Evolutionary conservation across 2,888 invertebrate genomes (phyloP).

Genomic region (Nezara viridula): DNA sequence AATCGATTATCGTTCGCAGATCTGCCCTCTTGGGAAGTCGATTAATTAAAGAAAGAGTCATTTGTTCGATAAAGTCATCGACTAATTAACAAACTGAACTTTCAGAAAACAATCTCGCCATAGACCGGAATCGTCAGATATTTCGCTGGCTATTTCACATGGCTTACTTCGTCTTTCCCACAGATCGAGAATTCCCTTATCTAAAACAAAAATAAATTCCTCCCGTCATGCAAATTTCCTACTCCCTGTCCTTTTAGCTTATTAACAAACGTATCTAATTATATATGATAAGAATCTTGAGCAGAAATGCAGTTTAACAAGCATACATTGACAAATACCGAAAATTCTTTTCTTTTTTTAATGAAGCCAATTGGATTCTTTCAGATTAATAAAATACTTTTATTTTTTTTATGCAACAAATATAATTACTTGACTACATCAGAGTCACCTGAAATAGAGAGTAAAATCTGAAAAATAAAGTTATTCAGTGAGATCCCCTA

Average conservation of each 20-base stretch:
- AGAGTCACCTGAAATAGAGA: too few relatives aligned
- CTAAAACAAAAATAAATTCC: neutral
- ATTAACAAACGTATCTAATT: neutral
- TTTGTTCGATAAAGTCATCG: neutral
- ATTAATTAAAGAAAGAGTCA: neutral
- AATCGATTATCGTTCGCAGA: neutral
- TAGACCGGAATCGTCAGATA: neutral
- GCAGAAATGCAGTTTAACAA: neutral
- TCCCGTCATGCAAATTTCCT: neutral
- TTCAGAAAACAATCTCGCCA: neutral
- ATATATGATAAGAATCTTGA: neutral
- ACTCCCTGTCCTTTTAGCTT: neutral
- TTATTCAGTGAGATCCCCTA: neutral
- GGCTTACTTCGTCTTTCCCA: neutral
- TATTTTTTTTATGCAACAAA: too few relatives aligned
- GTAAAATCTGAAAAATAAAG: neutral
- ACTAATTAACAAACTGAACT: conserved; percentile 9
- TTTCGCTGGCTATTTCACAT: neutral
- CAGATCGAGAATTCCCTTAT: neutral
- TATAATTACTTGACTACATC: too few relatives aligned
- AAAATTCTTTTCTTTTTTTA: too few relatives aligned
- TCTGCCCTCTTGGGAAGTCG: neutral
- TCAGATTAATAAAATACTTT: too few relatives aligned
- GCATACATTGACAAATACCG: neutral
- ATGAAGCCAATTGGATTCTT: too few relatives aligned